Base-by-base conservation (phyloP, 2,797 vertebrate species). In the Epinephelus awoara region DNA sequence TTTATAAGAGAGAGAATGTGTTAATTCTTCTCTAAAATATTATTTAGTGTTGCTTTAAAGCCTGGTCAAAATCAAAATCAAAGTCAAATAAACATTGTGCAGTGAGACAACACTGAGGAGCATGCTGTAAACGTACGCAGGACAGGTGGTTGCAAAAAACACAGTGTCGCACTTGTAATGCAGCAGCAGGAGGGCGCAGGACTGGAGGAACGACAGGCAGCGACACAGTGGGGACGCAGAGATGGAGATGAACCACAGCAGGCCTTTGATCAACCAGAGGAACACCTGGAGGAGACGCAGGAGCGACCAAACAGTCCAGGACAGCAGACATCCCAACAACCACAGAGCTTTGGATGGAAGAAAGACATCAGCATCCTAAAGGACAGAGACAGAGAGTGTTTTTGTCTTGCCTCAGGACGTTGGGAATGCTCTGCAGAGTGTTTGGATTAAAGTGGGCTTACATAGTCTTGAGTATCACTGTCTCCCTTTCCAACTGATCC, bases 261-360 rank as follows among this genome's bases (percentile, higher is more conserved):
- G 21, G n/a, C 21, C 8, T 19, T 72, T 67, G 55, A 62, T 27
- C 12, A 55, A 21, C 77, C 25, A 67, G 15, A 73, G 27, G 12
- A 11, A 27, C 63, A 79, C 12, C 56, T 72, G 56, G n/a, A 73
- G 44, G 64, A 79, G 70, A 12, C 0, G 7, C 57, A 80, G 71
- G 29, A 80, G 44, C 50, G 23, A 56, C 77, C 56, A 79, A 9
- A 67, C 2, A 8, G 29, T 47, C 77, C 69, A 55, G 38, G 40
- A 63, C 50, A 80, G 58, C 44, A 57, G 64, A 29, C 14, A 19
- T 5, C 57, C 51, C 1, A 50, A 10, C 21, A 56, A 40, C 64
- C 57, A 49, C 70, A 68, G 2, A 5, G 34, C 29, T 6, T 21
- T 21, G 27, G 47, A 65, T 1, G 21, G 44, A 40, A 21, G 54